phyloP scores from a whole-genome alignment of 1,140 invertebrate species.

The Mya arenaria region DNA sequence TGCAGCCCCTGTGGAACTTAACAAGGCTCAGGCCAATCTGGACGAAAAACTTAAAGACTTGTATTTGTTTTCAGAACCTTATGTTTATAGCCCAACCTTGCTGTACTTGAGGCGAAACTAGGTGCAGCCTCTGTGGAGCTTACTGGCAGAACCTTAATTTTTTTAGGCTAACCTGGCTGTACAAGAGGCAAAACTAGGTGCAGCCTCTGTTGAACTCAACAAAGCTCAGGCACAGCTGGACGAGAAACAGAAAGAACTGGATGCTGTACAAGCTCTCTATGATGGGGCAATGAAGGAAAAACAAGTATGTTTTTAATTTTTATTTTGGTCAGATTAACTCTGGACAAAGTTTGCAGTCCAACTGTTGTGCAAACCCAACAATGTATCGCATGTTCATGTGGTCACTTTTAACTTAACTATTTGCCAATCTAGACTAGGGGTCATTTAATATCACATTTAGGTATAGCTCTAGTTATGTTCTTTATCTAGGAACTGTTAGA shows the following conservation, averaged over 20 bases:
- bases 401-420: too few relatives aligned
- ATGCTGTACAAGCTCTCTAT: slow-evolving; percentile 95
- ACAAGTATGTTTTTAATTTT: slow-evolving; percentile 88
- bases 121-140: slow-evolving; percentile 95
- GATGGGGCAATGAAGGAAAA: slow-evolving; percentile 96
- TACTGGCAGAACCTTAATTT: too few relatives aligned
- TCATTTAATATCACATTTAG: too few relatives aligned
- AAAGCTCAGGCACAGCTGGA: slow-evolving; percentile 93
- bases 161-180: slow-evolving; percentile 91
- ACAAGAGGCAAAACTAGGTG: slow-evolving; percentile 94
- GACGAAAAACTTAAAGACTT: slow-evolving; percentile 95
- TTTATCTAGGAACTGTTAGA: slow-evolving; percentile 86
- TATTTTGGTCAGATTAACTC: too few relatives aligned
- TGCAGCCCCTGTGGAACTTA: slow-evolving; percentile 94
- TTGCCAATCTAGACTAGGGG: not conserved
- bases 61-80: too few relatives aligned
- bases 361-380: too few relatives aligned
- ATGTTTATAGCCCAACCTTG: slow-evolving; percentile 89
- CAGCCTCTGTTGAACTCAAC: slow-evolving; percentile 94
- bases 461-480: too few relatives aligned
- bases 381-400: too few relatives aligned
- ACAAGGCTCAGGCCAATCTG: slow-evolving; percentile 93
- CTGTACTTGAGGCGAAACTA: slow-evolving; percentile 94
- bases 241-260: slow-evolving; percentile 94
- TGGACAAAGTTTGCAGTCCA: too few relatives aligned